Conservation (phyloP, 2,113 vertebrate species). For the Dolichallabes microphthalmus region DNA sequence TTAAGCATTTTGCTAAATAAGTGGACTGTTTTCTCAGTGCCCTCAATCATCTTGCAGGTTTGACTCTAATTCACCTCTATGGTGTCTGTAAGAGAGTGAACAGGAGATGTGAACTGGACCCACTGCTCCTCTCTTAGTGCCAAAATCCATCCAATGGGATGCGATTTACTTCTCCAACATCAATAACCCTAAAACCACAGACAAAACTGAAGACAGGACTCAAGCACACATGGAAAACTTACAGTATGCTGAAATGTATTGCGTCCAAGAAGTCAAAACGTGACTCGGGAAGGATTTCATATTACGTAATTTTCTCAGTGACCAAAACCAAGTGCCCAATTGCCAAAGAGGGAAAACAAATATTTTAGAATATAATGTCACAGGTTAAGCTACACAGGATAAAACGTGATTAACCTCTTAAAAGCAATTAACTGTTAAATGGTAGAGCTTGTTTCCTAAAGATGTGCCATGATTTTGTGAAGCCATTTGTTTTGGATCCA, state of each 20-base stretch:
- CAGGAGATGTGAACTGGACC: neutral
- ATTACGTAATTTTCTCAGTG: constrained; percentile 18
- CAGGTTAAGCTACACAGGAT: neutral
- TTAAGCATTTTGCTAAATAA: constrained; percentile 43
- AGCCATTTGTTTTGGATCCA: constrained; percentile 4
- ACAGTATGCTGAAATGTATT: neutral
- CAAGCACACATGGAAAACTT: constrained; percentile 34
- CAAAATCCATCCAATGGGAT: constrained; percentile 26
- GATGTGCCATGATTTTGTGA: neutral
- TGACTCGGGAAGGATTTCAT: constrained; percentile 3
- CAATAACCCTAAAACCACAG: constrained; percentile 42
- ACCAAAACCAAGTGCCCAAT: neutral
- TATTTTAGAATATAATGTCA: constrained; percentile 10
- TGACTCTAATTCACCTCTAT: constrained; percentile 24
- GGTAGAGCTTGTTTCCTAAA: neutral
- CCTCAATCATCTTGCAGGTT: constrained; percentile 42
- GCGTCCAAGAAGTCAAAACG: constrained; percentile 9
- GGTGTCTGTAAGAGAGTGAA: neutral
- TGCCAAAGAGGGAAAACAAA: neutral
- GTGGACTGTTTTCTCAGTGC: constrained; percentile 21
- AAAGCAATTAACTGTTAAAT: constrained; percentile 5
- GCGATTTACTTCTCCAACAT: constrained; percentile 36
- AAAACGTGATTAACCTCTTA: neutral
- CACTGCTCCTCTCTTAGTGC: constrained; percentile 11
- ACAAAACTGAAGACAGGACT: constrained; percentile 16